Percentiles rank a stretch among this genome's conserved stretches.
These are phyloP conservation scores for Hormaphis cornu DNA, from an alignment of 1,140 invertebrate genomes.

Conservation along the genomic window DNA sequence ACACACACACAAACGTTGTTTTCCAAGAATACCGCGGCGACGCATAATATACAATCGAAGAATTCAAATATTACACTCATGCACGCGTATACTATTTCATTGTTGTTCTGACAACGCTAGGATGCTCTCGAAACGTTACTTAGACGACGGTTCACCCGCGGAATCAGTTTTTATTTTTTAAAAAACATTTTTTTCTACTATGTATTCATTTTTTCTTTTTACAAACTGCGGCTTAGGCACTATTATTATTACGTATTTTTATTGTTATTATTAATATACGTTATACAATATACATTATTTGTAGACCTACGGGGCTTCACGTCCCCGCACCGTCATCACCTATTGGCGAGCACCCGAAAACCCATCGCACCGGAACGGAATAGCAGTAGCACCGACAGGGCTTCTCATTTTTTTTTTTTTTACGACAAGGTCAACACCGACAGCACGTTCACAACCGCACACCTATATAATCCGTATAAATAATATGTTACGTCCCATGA, in stretches of 20 bases:
- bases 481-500: not conserved
- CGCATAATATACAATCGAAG: not conserved
- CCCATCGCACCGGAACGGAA: constrained; percentile 7
- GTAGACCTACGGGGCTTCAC: constrained; percentile 4
- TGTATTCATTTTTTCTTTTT: not conserved
- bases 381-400: constrained; percentile 17
- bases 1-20: too few species aligned
- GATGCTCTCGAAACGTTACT: not conserved
- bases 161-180: not conserved
- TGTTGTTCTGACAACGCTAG: not conserved
- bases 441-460: not conserved
- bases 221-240: too few species aligned
- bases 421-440: constrained; percentile 16
- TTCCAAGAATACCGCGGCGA: not conserved
- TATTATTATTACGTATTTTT: not conserved
- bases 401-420: constrained; percentile 14
- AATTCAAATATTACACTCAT: not conserved
- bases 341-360: constrained; percentile 28
- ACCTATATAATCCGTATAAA: not conserved
- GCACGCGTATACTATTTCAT: not conserved
- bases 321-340: not conserved
- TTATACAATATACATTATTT: not conserved
- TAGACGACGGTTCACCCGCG: not conserved
- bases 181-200: not conserved
- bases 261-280: not conserved